Base-by-base conservation (phyloP, 1,140 invertebrate genomes). In the Eumaeus atala region DNA sequence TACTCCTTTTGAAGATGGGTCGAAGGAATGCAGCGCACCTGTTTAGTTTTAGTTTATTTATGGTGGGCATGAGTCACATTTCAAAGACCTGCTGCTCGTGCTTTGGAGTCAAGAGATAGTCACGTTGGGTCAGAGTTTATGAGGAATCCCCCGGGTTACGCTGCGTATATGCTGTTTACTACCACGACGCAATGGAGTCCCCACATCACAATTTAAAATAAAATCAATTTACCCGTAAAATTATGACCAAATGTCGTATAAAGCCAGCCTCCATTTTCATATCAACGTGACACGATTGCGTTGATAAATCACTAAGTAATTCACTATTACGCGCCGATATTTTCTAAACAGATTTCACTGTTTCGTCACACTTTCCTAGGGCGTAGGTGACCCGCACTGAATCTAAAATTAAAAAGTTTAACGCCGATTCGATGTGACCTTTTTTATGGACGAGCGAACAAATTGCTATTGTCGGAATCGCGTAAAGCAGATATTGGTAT, bases 351-450 rank as follows among this genome's bases (percentile, higher is more conserved):
- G 59, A 65, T 82, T 77, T 73, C 71, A 71, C 71, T 47, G 68
- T 66, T 74, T 68, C 58, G 67, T 71, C 68, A 73, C 78, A 79
- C 74, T 78, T 78, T 79, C 49, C 42, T 56, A 28, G 36, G 21
- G 42, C 48, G 40, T 54, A 36, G 51, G 21, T 50, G 44, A 56
- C 14, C 28, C 33, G 28, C 36, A 21, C 37, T 38, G 14, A 51
- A 42, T 53, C 51, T 37, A 42, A 18, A 44, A 28, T 35, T 50
- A 16, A 50, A 36, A 50, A 50, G 33, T 53, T 53, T 14, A 53
- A 28, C 21, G 37, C 37, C 36, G 21, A 53, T 53, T 34, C 51
- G 38, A 33, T 42, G 21, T 33, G 18, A 53, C 33, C 33, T 40
- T 44, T 44, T 44, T 44, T 9, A 44, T 16, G 40, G 40, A 18